These are phyloP conservation scores for Lepilemur ruficaudatus DNA, from an alignment of 2,797 vertebrate genomes.

Conservation along the genomic window DNA sequence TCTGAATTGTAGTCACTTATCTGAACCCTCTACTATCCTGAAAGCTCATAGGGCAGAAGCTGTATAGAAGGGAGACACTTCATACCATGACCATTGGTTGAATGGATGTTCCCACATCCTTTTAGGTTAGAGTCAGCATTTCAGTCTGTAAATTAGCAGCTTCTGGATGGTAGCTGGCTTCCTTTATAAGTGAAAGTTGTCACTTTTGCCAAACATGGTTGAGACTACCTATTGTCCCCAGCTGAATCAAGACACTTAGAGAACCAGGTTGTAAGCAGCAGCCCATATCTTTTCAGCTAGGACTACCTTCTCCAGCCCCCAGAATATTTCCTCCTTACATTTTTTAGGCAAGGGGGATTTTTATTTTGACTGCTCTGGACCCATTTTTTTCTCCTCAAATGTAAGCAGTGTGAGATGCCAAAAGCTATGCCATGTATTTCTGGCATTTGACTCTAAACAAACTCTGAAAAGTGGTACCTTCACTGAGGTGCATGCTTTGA, in stretches of 20 bases:
- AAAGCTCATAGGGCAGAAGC: neutral
- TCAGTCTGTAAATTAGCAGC: neutral
- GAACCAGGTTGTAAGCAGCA: neutral
- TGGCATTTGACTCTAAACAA: neutral
- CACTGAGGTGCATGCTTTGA: neutral
- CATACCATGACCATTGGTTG: neutral
- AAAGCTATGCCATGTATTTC: neutral
- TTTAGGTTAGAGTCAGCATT: neutral
- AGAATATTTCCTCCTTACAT: neutral
- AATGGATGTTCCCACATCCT: neutral
- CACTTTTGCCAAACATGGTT: neutral
- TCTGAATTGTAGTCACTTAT: neutral
- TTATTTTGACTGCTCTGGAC: constrained; percentile 26
- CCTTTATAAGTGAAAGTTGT: neutral
- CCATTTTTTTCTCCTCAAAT: neutral
- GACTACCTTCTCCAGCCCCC: neutral
- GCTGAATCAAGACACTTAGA: neutral
- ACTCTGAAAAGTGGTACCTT: neutral
- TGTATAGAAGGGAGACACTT: neutral
- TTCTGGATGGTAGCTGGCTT: neutral
- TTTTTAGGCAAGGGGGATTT: neutral
- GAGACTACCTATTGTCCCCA: neutral
- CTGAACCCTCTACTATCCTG: neutral
- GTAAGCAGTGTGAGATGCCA: neutral
- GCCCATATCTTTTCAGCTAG: neutral